Evolutionary conservation across 2,888 invertebrate species (phyloP).

Genomic region (Pammene aurita): DNA sequence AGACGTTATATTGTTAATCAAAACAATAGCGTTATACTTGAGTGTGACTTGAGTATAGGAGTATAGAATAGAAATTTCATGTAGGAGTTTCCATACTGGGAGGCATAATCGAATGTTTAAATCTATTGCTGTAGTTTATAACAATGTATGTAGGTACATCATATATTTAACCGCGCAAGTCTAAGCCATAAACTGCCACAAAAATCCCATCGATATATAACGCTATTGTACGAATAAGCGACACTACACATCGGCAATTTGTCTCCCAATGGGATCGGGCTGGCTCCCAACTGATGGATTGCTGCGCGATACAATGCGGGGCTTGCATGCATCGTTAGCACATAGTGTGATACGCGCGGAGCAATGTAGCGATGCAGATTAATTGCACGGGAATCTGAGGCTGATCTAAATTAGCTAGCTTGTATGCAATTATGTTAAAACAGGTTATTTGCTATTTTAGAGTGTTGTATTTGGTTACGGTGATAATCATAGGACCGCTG

Average conservation of each 20-base stretch:
- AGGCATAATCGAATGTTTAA: too few relatives aligned
- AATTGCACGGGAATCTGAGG: constrained; percentile 32
- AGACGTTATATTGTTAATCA: too few relatives aligned
- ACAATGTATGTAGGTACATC: too few relatives aligned
- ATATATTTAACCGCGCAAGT: background rate
- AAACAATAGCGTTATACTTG: too few relatives aligned
- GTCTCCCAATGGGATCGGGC: constrained; percentile 47
- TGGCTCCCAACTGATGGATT: constrained; percentile 49
- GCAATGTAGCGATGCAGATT: constrained; percentile 41
- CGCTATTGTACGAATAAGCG: constrained; percentile 44
- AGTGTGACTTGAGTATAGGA: too few relatives aligned
- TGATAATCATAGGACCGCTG: background rate
- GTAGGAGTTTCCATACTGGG: too few relatives aligned
- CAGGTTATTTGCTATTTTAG: background rate
- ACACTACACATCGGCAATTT: constrained; percentile 45
- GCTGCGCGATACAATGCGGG: constrained; percentile 49
- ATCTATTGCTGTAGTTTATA: too few relatives aligned
- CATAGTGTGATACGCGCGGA: constrained; percentile 38
- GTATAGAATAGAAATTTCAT: too few relatives aligned
- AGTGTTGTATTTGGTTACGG: background rate
- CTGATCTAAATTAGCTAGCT: constrained; percentile 31
- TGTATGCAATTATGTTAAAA: constrained; percentile 29
- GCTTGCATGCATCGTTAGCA: constrained; percentile 43
- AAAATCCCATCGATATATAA: constrained; percentile 42
- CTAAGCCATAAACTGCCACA: constrained; percentile 22